Conservation (phyloP, 2,113 vertebrate species). For the Phylloscopus trochiloides region DNA sequence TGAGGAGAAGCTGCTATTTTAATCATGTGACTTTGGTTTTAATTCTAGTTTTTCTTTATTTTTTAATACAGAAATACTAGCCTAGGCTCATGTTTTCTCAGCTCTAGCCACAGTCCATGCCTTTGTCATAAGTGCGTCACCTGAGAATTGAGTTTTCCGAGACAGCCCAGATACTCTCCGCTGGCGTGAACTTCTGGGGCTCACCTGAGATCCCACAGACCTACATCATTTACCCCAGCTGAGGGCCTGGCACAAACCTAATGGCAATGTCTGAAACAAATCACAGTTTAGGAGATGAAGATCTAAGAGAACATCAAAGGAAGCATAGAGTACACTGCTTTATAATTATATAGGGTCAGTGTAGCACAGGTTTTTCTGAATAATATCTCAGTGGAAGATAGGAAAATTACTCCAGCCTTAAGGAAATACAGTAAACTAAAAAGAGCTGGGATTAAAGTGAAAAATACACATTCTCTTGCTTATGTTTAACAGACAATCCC, state of each 20-base stretch:
- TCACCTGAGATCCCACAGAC: background rate
- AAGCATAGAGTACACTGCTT: background rate
- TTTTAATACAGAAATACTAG: background rate
- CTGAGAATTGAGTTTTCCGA: background rate
- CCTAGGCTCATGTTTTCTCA: background rate
- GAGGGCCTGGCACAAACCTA: background rate
- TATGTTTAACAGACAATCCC: background rate
- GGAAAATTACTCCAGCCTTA: background rate
- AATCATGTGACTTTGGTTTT: background rate
- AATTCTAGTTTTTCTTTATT: background rate
- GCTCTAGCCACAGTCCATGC: background rate
- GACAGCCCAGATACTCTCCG: background rate
- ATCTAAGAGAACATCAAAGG: background rate
- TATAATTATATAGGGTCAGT: background rate
- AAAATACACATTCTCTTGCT: constrained; percentile 6
- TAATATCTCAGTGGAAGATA: background rate
- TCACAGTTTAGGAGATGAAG: background rate
- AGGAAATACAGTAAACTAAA: background rate
- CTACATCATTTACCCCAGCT: background rate
- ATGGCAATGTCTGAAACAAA: background rate
- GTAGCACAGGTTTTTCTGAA: background rate
- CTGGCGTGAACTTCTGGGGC: background rate
- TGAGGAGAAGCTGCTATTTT: background rate
- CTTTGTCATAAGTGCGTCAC: background rate
- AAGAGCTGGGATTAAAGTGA: background rate